A percentile compares a stretch with the other conserved stretches of the same genome.
phyloP scores from a whole-genome alignment of 2,797 vertebrate species.

The Acrocephalus scirpaceus region DNA sequence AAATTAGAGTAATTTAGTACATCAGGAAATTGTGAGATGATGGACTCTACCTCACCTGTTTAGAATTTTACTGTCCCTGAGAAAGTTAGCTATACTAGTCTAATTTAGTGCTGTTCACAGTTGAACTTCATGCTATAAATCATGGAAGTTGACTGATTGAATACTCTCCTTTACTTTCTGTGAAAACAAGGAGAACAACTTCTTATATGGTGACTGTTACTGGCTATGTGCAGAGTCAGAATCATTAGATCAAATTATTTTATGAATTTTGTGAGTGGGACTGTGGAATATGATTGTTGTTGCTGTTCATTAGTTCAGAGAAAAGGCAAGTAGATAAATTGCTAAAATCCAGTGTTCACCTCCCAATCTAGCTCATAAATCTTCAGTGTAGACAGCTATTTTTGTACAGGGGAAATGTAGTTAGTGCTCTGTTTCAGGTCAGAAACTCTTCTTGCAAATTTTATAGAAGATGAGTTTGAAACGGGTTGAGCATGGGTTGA shows the following conservation, averaged over 20 bases:
- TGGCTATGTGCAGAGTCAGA: neutral
- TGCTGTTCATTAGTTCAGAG: conserved; percentile 15
- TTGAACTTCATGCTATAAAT: neutral
- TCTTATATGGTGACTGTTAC: neutral
- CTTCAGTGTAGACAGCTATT: neutral
- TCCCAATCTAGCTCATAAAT: neutral
- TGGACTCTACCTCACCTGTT: neutral
- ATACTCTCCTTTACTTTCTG: neutral
- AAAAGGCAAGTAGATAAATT: neutral
- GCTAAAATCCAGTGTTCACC: neutral
- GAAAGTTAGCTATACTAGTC: neutral
- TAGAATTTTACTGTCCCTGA: neutral
- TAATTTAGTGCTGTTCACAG: neutral
- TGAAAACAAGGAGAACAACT: neutral
- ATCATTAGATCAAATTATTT: neutral
- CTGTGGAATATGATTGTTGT: neutral
- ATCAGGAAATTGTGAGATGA: neutral
- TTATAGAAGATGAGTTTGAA: neutral
- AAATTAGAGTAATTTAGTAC: neutral
- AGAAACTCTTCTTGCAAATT: neutral
- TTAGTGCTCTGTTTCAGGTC: neutral
- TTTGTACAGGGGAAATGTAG: neutral
- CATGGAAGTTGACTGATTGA: neutral
- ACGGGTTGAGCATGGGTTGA: accelerated
- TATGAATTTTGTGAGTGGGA: neutral